phyloP scores from a whole-genome alignment of 2,113 vertebrate genomes.

The Patagioenas fasciata region DNA sequence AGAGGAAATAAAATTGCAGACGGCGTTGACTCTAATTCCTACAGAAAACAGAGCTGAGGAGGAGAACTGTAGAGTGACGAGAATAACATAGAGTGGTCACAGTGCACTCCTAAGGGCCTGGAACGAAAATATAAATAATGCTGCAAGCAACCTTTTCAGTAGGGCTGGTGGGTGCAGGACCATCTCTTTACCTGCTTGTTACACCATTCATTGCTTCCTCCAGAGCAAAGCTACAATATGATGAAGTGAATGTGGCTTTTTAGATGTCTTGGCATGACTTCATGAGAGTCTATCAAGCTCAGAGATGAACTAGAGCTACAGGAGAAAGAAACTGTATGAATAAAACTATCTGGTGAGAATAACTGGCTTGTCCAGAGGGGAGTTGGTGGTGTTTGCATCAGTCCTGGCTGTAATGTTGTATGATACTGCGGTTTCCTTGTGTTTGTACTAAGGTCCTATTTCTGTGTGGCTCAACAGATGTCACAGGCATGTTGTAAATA shows the following conservation, averaged over 20 bases:
- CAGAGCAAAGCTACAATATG: background rate
- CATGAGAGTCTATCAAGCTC: background rate
- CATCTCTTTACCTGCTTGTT: background rate
- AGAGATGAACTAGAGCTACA: background rate
- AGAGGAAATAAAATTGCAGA: background rate
- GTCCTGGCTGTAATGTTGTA: background rate
- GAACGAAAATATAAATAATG: background rate
- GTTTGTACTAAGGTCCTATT: background rate
- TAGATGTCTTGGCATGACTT: background rate
- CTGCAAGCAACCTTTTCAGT: background rate
- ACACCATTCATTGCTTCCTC: background rate
- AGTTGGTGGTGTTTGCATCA: background rate
- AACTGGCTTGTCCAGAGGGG: background rate
- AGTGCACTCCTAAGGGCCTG: background rate
- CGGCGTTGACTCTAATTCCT: background rate
- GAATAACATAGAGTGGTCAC: background rate
- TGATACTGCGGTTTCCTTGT: background rate
- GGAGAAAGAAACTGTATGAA: background rate
- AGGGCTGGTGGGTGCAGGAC: background rate
- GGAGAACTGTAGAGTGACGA: fast-evolving
- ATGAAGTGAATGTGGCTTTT: background rate
- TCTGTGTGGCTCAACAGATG: background rate
- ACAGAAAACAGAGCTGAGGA: background rate
- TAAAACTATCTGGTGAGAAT: background rate
- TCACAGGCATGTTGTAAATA: background rate